These are phyloP conservation scores for Masticophis lateralis DNA, from an alignment of 2,797 vertebrate genomes.

Conservation along the genomic window DNA sequence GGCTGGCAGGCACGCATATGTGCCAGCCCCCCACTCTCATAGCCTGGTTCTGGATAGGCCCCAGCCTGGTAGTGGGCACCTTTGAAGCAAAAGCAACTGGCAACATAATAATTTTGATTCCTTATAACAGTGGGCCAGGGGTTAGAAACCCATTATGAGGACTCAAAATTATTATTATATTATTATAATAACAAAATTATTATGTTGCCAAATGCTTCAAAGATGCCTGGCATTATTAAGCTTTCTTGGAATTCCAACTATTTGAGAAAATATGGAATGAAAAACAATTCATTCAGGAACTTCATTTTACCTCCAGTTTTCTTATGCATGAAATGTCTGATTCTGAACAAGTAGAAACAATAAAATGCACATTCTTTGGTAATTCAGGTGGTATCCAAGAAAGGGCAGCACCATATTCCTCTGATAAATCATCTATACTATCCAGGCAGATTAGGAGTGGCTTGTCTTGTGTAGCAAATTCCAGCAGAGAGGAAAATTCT, in stretches of 20 bases:
- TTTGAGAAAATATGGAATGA: not conserved
- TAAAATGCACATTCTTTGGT: conserved; percentile 63
- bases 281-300: not conserved
- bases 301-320: conserved; percentile 60
- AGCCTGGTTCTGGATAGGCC: not conserved
- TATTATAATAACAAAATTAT: too few relatives aligned
- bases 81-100: not conserved
- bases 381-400: conserved; percentile 67
- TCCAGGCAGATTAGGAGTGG: conserved; percentile 68
- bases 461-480: conserved; percentile 49
- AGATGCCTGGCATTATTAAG: not conserved
- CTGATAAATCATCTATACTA: conserved; percentile 70
- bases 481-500: conserved; percentile 70
- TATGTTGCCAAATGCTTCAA: not conserved
- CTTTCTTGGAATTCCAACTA: not conserved
- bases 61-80: not conserved
- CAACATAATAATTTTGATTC: not conserved
- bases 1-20: not conserved
- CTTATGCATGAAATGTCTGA: conserved; percentile 46
- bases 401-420: conserved; percentile 64
- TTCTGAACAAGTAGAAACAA: conserved; percentile 62
- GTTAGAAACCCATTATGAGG: not conserved
- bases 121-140: not conserved
- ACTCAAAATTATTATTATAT: not conserved
- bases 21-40: not conserved